A percentile compares a stretch with the other conserved stretches of the same genome.
Conservation (phyloP, 2,797 vertebrate species). For the Gila robusta region DNA sequence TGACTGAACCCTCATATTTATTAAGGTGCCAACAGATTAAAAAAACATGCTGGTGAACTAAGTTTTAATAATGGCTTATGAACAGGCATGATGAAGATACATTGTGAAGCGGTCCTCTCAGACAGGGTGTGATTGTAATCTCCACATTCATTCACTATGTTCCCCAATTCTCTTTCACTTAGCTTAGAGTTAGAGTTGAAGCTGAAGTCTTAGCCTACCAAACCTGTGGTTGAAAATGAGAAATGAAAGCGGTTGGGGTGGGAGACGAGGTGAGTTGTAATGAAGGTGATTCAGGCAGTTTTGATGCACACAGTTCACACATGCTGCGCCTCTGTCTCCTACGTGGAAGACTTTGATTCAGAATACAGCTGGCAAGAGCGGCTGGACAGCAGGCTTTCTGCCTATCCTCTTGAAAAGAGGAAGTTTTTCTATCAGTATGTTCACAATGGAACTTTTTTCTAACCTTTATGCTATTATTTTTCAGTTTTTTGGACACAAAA, state of each 20-base stretch:
- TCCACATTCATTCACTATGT: slow-evolving; percentile 6
- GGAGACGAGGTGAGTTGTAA: not conserved
- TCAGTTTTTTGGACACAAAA: too few species aligned
- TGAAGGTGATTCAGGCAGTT: slow-evolving; percentile 20
- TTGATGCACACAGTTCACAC: slow-evolving; percentile 1
- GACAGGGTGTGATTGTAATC: slow-evolving; percentile 22
- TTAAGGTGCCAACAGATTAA: slow-evolving; percentile 12
- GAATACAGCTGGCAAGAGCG: slow-evolving; percentile 58
- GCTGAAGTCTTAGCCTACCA: slow-evolving; percentile 9
- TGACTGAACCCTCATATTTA: not conserved
- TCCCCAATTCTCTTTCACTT: not conserved
- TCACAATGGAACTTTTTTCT: slow-evolving; percentile 14
- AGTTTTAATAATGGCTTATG: slow-evolving; percentile 19
- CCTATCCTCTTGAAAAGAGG: slow-evolving; percentile 14
- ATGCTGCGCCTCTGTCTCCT: slow-evolving; percentile 6
- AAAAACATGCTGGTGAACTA: slow-evolving; percentile 5
- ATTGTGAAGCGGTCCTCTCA: slow-evolving; percentile 49
- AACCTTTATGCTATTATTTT: not conserved
- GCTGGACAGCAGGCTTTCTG: slow-evolving; percentile 30
- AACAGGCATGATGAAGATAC: slow-evolving; percentile 8
- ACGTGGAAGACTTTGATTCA: slow-evolving; percentile 57
- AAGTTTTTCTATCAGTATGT: slow-evolving; percentile 1
- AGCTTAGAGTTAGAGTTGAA: not conserved
- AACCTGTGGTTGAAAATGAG: slow-evolving; percentile 12
- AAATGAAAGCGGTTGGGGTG: slow-evolving; percentile 6